phyloP scores from a whole-genome alignment of 2,888 invertebrate genomes.

The Scrobipalpa atriplicella region DNA sequence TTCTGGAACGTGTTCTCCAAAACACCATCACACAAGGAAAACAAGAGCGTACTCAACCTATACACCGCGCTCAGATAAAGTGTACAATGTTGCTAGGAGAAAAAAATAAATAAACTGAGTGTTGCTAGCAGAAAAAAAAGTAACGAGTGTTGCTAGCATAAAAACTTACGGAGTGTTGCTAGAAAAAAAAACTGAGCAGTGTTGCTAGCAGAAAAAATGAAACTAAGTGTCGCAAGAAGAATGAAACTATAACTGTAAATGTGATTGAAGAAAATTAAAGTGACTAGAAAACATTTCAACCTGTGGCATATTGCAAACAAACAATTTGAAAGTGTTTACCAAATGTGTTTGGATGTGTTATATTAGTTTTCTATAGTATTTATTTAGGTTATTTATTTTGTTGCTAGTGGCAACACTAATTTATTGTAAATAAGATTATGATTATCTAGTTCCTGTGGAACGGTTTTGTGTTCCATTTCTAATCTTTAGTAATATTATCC shows the following conservation, averaged over 20 bases:
- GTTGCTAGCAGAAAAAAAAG: neutral
- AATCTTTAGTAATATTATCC: neutral
- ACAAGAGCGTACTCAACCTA: slow-evolving; percentile 95
- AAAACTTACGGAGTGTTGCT: neutral
- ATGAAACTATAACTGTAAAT: neutral
- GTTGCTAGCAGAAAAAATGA: neutral
- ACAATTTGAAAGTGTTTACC: slow-evolving; percentile 30
- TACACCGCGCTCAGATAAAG: slow-evolving; percentile 89
- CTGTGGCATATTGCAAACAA: slow-evolving; percentile 20
- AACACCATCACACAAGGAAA: slow-evolving; percentile 96
- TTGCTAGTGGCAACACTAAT: slow-evolving; percentile 26
- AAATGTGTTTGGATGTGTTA: slow-evolving; percentile 33
- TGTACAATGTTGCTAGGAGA: neutral
- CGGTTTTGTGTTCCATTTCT: slow-evolving; percentile 10
- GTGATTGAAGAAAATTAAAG: neutral
- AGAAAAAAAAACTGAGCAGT: neutral
- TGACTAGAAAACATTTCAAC: neutral
- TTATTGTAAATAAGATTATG: slow-evolving; percentile 26
- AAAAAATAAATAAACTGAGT: slow-evolving; percentile 8
- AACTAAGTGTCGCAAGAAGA: neutral
- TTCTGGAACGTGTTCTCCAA: slow-evolving; percentile 99
- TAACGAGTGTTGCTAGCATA: neutral
- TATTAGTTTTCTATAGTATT: slow-evolving; percentile 33
- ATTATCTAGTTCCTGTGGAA: slow-evolving; percentile 23
- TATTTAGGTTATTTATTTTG: slow-evolving; percentile 37